Evolutionary conservation across 2,797 vertebrate species (phyloP), one percentile per base, ranked within the genome.

Genomic region (Phataginus tricuspis): DNA sequence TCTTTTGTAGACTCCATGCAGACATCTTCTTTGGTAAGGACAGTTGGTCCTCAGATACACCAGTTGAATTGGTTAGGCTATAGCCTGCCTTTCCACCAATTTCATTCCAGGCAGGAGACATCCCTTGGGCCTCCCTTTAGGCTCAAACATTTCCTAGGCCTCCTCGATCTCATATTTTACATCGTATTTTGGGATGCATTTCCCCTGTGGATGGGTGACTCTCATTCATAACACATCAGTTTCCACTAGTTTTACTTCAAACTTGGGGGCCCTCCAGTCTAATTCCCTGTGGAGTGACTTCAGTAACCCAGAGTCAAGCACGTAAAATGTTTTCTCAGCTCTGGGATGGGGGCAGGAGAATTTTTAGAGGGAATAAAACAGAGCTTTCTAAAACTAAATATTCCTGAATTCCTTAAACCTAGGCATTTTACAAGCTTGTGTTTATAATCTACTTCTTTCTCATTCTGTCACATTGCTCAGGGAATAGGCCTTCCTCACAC

Each of bases 321-420:
- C 49, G 8, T 19, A 79, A 80, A 80, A 64, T 63, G 0, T 78
- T 55, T 83, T 75, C 59, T 69, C 51, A 42, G 25, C 45, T 69
- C 19, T 2, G 49, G 7, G 49, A 11, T 77, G 13, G 16, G 13
- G 7, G 11, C 18, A 37, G 31, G 19, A n/a, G n/a, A 39, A 27
- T 64, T 75, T 69, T 88, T 69, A 18, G n/a, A 63, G 59, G n/a
- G 5, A 15, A 4, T 71, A 64, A 66, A 88, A 78, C n/a, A 84
- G 71, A 64, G 10, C n/a, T 84, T 91, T 90, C 87, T 68, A 82
- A 94, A 86, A 88, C 53, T 23, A 69, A 69, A 77, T 42, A 69
- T 39, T 27, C 21, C 27, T 14, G 2, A 39, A 61, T 93, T 69
- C 15, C 61, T n/a, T 21, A 49, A 77, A 77, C 39, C n/a, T 39